Conservation (phyloP, 2,888 invertebrate species). For the Luperina nickerlii region DNA sequence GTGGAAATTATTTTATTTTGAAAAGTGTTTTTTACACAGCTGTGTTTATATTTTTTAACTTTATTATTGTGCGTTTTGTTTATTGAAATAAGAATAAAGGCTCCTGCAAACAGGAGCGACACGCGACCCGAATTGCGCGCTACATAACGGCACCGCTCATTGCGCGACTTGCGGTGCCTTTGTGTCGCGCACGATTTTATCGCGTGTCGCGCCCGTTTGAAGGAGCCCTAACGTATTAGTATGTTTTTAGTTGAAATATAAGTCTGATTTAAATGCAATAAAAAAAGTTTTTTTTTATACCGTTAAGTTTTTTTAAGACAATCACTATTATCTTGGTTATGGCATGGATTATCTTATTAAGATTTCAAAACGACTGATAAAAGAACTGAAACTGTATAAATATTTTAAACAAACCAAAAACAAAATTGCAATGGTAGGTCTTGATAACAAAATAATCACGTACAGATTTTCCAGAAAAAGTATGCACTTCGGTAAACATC, state of each 20-base stretch:
- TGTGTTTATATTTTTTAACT: neutral
- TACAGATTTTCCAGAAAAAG: neutral
- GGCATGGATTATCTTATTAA: slow-evolving; percentile 24
- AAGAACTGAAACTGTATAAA: neutral
- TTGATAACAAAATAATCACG: neutral
- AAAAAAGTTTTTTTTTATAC: neutral
- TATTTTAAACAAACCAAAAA: neutral
- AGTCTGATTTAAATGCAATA: neutral
- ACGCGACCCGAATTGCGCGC: too few relatives aligned
- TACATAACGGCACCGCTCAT: too few relatives aligned
- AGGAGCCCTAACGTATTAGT: too few relatives aligned
- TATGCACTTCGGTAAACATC: neutral
- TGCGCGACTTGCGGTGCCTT: too few relatives aligned
- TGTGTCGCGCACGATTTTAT: too few relatives aligned
- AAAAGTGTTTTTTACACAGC: neutral
- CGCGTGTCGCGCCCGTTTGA: too few relatives aligned
- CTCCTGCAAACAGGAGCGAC: too few relatives aligned
- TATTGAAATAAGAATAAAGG: neutral
- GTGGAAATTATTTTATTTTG: neutral
- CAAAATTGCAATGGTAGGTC: too few relatives aligned
- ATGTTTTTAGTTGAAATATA: neutral
- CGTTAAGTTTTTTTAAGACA: neutral
- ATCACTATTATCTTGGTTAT: neutral
- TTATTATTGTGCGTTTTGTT: neutral
- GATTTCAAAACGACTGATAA: neutral